A percentile compares a stretch with the other conserved stretches of the same genome.
Evolutionary conservation across 2,888 invertebrate genomes (phyloP).

Genomic region (Mycogona germanica): DNA sequence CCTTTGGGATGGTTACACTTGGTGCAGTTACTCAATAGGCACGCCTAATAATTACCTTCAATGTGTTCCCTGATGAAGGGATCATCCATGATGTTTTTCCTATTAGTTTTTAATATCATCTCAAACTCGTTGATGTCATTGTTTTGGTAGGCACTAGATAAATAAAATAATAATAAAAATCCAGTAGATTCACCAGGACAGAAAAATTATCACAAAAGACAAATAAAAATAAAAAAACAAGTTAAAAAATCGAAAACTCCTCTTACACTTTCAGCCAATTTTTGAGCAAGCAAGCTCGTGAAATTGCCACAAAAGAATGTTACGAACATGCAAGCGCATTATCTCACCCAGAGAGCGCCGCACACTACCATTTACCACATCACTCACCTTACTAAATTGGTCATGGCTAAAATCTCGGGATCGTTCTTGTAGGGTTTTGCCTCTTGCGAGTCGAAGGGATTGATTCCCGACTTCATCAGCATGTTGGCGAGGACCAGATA

Average conservation of each 20-base stretch:
- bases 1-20: no score
- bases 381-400: conserved; percentile 66
- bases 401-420: conserved; percentile 98
- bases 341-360: conserved; percentile 6
- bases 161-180: conserved; percentile 52
- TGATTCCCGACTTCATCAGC: conserved; percentile 99
- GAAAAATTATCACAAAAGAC: conserved; percentile 37
- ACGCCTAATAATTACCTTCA: conserved; percentile 47
- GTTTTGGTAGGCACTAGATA: conserved; percentile 79
- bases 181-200: no score
- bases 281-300: not conserved
- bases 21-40: conserved; percentile 16
- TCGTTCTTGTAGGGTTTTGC: conserved; percentile 99
- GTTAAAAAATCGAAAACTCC: not conserved
- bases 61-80: conserved; percentile 98
- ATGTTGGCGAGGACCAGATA: conserved; percentile 97
- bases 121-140: conserved; percentile 98
- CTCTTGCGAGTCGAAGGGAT: conserved; percentile 99
- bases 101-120: conserved; percentile 83
- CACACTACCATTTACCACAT: conserved; percentile 1
- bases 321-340: not conserved
- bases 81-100: conserved; percentile 97
- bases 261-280: no score
- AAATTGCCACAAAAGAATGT: conserved; percentile 10
- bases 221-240: not conserved